A percentile compares a stretch with the other conserved stretches of the same genome.
Evolutionary conservation across 2,888 invertebrate species (phyloP).

Genomic region (Linnaemya tessellans): DNA sequence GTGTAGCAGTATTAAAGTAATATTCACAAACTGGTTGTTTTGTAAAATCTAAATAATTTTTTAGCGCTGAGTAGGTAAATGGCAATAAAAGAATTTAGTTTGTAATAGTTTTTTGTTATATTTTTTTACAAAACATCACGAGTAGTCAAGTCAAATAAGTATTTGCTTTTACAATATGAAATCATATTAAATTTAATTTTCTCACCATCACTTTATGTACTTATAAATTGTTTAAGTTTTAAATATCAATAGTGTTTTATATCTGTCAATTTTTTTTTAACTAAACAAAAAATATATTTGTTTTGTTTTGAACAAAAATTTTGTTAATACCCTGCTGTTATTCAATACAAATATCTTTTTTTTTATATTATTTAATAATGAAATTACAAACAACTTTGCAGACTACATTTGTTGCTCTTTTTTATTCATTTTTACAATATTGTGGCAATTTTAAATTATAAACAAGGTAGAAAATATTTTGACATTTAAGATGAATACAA

Average conservation of each 20-base stretch:
- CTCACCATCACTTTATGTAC: background rate
- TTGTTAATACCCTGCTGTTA: constrained; percentile 58
- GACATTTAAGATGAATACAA: constrained; percentile 71
- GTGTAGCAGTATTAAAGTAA: no score
- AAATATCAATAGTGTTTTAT: constrained; percentile 58
- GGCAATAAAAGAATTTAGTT: no score
- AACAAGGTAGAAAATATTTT: constrained; percentile 67
- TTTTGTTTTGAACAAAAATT: constrained; percentile 25
- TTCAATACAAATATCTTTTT: constrained; percentile 25
- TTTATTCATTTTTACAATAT: background rate
- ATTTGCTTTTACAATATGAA: background rate
- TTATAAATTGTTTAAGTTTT: constrained; percentile 19
- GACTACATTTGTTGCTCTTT: constrained; percentile 11
- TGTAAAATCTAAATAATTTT: no score
- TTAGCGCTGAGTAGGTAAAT: no score
- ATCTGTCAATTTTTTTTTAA: constrained; percentile 46
- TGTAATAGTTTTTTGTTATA: no score
- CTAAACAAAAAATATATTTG: constrained; percentile 12
- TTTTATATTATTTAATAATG: background rate
- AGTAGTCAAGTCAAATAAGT: no score
- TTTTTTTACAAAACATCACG: no score
- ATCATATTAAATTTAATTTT: background rate
- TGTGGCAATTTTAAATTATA: constrained; percentile 51
- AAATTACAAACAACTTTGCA: constrained; percentile 39
- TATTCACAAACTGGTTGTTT: no score